Conservation (phyloP, 1,140 invertebrate species). For the Neodiprion pinetum region DNA sequence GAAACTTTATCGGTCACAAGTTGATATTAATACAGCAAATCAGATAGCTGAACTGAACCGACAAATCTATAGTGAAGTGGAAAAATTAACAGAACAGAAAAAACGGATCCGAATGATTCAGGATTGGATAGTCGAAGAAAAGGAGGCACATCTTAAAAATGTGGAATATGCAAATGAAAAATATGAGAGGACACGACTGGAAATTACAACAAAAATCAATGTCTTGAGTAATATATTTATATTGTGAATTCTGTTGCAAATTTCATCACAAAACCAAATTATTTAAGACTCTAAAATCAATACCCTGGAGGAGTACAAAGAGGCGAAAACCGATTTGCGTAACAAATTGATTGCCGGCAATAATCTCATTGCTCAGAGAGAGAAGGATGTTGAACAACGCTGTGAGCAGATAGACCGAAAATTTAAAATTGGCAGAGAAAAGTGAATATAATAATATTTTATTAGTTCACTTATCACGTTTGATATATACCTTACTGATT, state of each 20-base stretch:
- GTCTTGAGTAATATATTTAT: slow-evolving; percentile 39
- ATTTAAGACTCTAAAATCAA: slow-evolving; percentile 46
- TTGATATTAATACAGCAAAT: slow-evolving; percentile 36
- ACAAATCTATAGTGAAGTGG: slow-evolving; percentile 32
- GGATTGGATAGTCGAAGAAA: slow-evolving; percentile 29
- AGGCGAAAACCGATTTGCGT: slow-evolving; percentile 26
- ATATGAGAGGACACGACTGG: slow-evolving; percentile 37
- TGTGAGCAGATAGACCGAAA: slow-evolving; percentile 34
- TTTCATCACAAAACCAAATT: slow-evolving; percentile 7
- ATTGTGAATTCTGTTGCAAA: slow-evolving; percentile 12
- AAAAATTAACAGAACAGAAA: slow-evolving; percentile 32
- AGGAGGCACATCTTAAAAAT: slow-evolving; percentile 33
- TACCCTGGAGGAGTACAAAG: slow-evolving; percentile 48
- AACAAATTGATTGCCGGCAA: slow-evolving; percentile 34
- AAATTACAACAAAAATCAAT: slow-evolving; percentile 42
- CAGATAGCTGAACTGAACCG: slow-evolving; percentile 44
- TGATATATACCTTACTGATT: background rate
- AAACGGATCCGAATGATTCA: slow-evolving; percentile 32
- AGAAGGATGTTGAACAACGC: slow-evolving; percentile 31
- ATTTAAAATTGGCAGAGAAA: slow-evolving; percentile 43
- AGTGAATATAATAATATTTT: slow-evolving; percentile 32
- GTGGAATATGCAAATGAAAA: slow-evolving; percentile 34
- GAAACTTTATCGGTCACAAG: slow-evolving; percentile 11
- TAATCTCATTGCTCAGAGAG: slow-evolving; percentile 29
- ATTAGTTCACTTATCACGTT: background rate